Conservation (phyloP, 2,888 invertebrate species). For the Osedax fenrisi region DNA sequence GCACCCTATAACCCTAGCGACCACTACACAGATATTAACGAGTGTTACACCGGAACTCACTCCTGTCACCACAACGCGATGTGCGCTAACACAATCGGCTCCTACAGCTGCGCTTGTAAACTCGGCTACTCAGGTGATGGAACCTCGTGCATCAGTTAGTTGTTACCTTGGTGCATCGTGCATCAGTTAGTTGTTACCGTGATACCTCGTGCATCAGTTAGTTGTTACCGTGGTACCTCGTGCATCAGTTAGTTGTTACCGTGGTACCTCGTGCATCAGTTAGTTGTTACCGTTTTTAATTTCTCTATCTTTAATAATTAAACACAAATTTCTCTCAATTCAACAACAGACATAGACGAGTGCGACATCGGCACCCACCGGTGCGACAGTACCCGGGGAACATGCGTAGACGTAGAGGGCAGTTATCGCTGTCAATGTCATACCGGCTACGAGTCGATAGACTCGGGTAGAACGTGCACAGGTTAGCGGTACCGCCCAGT, state of each 20-base stretch:
- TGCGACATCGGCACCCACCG: neutral
- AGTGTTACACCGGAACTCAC: neutral
- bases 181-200: neutral
- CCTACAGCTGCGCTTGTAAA: neutral
- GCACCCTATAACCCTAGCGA: too few species aligned
- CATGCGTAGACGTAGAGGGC: slow-evolving; percentile 11
- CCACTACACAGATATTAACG: neutral
- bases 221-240: neutral
- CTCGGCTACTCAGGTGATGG: neutral
- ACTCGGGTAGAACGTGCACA: slow-evolving; percentile 9
- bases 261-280: neutral
- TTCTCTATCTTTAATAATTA: neutral
- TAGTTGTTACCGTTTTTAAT: neutral
- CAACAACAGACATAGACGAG: slow-evolving; percentile 21
- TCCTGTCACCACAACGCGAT: neutral
- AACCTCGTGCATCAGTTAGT: neutral
- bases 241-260: neutral
- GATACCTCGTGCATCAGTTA: neutral
- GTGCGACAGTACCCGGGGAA: neutral
- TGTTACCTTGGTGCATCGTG: neutral
- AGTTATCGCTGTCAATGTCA: slow-evolving; percentile 20
- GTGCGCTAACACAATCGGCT: neutral
- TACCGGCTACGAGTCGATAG: slow-evolving; percentile 13
- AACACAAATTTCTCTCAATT: too few species aligned
- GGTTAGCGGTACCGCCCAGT: neutral